Conservation (phyloP, 2,888 invertebrate genomes). For the Ectemnius continuus region DNA sequence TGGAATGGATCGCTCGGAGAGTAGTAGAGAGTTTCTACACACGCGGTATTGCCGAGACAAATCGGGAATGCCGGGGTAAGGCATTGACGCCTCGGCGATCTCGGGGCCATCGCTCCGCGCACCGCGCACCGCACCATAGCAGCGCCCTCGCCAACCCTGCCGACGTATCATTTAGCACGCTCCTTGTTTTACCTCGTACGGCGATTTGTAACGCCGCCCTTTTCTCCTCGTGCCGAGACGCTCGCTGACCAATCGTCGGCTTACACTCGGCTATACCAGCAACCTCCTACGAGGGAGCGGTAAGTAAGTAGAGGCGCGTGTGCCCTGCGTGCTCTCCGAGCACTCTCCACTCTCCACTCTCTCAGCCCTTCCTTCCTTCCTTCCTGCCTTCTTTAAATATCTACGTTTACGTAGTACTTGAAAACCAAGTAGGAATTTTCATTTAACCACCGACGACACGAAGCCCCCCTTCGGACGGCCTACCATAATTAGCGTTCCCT, state of each 20-base stretch:
- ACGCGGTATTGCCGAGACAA: constrained; percentile 19
- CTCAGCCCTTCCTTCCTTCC: no score
- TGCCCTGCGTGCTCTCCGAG: constrained; percentile 22
- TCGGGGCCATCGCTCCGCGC: background rate
- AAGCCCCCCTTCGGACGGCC: constrained; percentile 39
- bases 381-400: background rate
- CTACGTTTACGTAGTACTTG: background rate
- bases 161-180: constrained; percentile 10
- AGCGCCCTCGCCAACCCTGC: constrained; percentile 3
- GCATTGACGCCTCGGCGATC: background rate
- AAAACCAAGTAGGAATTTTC: constrained; percentile 26
- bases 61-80: no score
- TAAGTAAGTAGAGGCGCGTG: constrained; percentile 12
- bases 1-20: no score
- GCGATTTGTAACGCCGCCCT: constrained; percentile 6
- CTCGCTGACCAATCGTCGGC: constrained; percentile 12
- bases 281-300: constrained; percentile 5
- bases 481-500: constrained; percentile 57
- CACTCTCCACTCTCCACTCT: constrained; percentile 14
- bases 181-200: constrained; percentile 3
- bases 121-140: background rate
- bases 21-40: constrained; percentile 1
- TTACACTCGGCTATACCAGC: constrained; percentile 11
- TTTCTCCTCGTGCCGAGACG: constrained; percentile 1
- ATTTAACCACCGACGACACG: constrained; percentile 29